Conservation (phyloP, 2,888 invertebrate genomes). For the Cosmopolites sordidus region DNA sequence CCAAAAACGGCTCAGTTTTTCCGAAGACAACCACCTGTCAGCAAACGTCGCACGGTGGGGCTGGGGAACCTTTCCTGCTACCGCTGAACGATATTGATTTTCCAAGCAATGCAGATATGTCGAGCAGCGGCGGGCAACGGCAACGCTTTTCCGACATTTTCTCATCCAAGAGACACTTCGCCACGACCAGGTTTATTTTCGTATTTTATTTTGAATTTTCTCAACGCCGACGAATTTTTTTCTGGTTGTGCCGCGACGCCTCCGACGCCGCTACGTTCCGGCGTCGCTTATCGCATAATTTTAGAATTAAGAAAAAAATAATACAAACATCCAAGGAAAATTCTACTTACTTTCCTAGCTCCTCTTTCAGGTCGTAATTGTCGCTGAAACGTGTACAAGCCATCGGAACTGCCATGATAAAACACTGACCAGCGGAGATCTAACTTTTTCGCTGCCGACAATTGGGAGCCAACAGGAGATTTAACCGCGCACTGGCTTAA, state of each 20-base stretch:
- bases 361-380: constrained; percentile 99
- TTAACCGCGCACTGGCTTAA: constrained; percentile 29
- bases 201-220: constrained; percentile 14
- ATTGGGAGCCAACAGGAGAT: constrained; percentile 17
- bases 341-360: constrained; percentile 92
- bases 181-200: constrained; percentile 17
- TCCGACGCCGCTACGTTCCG: constrained; percentile 9
- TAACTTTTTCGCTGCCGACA: constrained; percentile 10
- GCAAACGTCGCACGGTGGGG: neutral
- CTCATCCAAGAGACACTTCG: constrained; percentile 11
- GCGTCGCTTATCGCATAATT: neutral
- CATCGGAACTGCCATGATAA: constrained; percentile 77
- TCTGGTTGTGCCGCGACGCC: constrained; percentile 19
- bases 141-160: constrained; percentile 18
- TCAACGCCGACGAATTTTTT: constrained; percentile 13
- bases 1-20: constrained; percentile 1
- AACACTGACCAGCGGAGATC: neutral
- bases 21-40: constrained; percentile 25
- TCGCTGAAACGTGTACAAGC: constrained; percentile 98
- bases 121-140: constrained; percentile 37
- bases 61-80: constrained; percentile 10
- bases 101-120: constrained; percentile 50
- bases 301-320: neutral
- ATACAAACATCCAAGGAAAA: constrained; percentile 12
- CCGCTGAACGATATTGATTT: constrained; percentile 45